Evolutionary conservation across 35 echinoderm and acorn worm genomes (phyloP), one percentile per base, ranked within the genome.

Genomic region (Amphiura filiformis): DNA sequence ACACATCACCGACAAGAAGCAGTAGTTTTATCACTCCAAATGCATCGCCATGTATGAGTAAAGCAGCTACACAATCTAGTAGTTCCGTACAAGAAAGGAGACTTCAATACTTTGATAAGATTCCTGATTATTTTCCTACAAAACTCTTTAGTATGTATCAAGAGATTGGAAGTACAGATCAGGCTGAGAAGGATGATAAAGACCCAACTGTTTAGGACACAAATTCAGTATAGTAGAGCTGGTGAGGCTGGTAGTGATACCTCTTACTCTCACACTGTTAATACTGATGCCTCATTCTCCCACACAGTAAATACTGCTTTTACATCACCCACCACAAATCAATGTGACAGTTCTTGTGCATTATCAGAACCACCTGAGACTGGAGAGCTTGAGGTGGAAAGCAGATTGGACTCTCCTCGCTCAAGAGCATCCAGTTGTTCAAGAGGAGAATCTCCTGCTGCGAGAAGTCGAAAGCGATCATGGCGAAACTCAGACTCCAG

Each of bases 51-150:
- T 13, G 28, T 70, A 23, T 70, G 7, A n/a, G 61, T 23, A 70
- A 70, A n/a, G 1, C 15, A 5, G 2, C 15, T 26, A 3, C 15
- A 70, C 28, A 7, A 7, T 7, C 28, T 2, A 70, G 26, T 70
- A 4, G 17, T 4, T 70, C 26, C 1, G 61, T 70, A n/a, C 61
- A 85, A 37, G 83, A 64, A 30, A 85, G 18, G n/a, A 64, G 64
- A 61, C 83, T 61, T 35, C n/a, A 56, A 34, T 85, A 65, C 37
- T 85, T 85, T 75, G 83, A 85, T 61, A 85, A 85, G 34, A 85
- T 85, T 31, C 83, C 83, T 2, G 83, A 85, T 36, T 85, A 85
- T 65, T 85, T 85, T 65, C 31, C 64, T 18, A 61, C 32, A 35
- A 85, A 85, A 36, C 56, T 65, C 32, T 70, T 70, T 23, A 70